phyloP scores from a whole-genome alignment of 2,113 vertebrate species.

The Edolisoma coerulescens region DNA sequence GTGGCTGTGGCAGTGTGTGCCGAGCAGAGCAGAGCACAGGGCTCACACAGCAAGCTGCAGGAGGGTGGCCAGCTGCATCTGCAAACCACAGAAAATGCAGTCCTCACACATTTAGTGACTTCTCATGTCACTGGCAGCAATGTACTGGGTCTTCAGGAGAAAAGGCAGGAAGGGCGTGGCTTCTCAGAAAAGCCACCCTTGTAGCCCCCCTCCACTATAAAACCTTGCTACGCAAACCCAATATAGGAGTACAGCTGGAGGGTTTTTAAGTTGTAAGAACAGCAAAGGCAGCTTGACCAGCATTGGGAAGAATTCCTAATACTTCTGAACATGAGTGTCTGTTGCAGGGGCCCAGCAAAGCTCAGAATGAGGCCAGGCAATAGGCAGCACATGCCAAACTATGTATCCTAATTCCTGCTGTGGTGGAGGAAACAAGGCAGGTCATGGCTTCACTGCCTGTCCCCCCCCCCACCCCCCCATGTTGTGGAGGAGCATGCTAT shows the following conservation, averaged over 20 bases:
- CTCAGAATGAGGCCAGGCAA: background rate
- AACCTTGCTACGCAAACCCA: background rate
- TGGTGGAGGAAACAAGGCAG: background rate
- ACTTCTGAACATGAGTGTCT: background rate
- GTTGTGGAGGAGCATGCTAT: background rate
- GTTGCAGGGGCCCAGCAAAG: background rate
- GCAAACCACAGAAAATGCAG: background rate
- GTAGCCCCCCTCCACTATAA: background rate
- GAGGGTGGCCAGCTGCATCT: background rate
- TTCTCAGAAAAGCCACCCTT: background rate
- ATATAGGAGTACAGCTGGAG: background rate
- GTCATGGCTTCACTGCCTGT: background rate
- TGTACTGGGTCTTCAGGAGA: accelerated
- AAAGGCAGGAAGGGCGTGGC: background rate
- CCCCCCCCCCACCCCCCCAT: too few relatives aligned
- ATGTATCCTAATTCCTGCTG: background rate
- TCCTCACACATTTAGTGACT: background rate
- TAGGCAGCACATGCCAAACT: background rate
- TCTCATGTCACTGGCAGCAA: background rate
- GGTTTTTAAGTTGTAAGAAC: background rate
- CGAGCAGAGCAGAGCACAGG: background rate
- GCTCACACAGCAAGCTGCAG: background rate
- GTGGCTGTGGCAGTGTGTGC: background rate
- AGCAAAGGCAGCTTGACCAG: background rate
- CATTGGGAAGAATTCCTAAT: background rate